Conservation (phyloP, 2,797 vertebrate genomes). For the Australoheros facetus region DNA sequence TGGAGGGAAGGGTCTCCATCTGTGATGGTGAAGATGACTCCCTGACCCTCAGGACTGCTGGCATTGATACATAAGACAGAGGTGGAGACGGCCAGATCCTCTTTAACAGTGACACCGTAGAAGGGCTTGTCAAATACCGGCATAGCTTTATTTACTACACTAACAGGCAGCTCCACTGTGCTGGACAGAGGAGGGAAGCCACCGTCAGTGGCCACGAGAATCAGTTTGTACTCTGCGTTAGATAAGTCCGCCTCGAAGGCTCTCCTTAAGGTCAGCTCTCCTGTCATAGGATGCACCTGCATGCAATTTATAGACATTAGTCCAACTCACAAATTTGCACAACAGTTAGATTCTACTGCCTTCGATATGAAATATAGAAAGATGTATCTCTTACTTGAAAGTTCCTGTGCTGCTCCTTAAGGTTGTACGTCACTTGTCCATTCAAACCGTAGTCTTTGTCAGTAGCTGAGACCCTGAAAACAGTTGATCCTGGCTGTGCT, state of each 20-base stretch:
- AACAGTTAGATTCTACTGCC: background rate
- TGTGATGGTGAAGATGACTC: conserved; percentile 90
- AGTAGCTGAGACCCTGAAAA: conserved; percentile 87
- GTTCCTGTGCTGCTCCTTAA: conserved; percentile 87
- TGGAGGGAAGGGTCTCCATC: conserved; percentile 90
- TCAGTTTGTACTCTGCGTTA: conserved; percentile 88
- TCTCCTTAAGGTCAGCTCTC: conserved; percentile 89
- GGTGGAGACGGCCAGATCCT: conserved; percentile 86
- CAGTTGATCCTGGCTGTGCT: conserved; percentile 83
- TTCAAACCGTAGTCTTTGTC: conserved; percentile 89
- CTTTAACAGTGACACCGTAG: conserved; percentile 90
- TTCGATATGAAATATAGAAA: background rate
- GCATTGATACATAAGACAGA: conserved; percentile 90
- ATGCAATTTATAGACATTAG: background rate
- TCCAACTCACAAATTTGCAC: background rate
- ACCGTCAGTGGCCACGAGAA: conserved; percentile 88
- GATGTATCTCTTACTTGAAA: conserved; percentile 82
- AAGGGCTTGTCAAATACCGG: conserved; percentile 96
- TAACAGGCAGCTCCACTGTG: conserved; percentile 88
- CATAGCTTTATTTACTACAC: conserved; percentile 94
- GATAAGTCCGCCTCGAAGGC: conserved; percentile 87
- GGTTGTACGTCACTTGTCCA: conserved; percentile 88
- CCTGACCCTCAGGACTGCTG: conserved; percentile 90
- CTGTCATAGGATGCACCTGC: conserved; percentile 80
- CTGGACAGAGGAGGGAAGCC: conserved; percentile 87